phyloP scores from a whole-genome alignment of 2,888 invertebrate species.

The Apamea monoglypha region DNA sequence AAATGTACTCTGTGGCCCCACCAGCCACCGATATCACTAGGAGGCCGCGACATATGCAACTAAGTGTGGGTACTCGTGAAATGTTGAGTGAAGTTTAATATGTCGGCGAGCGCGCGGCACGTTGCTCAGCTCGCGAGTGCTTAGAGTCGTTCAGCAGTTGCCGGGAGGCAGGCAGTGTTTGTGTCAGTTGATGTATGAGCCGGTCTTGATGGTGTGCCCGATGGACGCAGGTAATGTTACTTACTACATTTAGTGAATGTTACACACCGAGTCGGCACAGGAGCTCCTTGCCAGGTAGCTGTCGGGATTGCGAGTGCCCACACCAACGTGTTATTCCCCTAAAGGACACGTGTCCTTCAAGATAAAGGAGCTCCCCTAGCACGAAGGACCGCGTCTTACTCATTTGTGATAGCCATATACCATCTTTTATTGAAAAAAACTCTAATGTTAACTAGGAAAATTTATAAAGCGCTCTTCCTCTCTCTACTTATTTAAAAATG shows the following conservation, averaged over 20 bases:
- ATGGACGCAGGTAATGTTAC: neutral
- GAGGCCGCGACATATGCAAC: neutral
- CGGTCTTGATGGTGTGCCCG: neutral
- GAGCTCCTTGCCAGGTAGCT: neutral
- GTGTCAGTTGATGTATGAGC: constrained; percentile 4
- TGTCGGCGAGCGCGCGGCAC: neutral
- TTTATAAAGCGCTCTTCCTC: too few species aligned
- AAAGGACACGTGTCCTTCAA: neutral
- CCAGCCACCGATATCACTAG: neutral
- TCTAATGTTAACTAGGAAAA: too few species aligned
- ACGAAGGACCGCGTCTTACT: neutral
- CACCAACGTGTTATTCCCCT: neutral
- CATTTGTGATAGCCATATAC: neutral
- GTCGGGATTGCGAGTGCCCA: neutral
- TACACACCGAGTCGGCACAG: neutral
- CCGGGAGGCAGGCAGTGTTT: neutral
- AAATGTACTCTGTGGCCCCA: too few species aligned
- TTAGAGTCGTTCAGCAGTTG: too few species aligned
- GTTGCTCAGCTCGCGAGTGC: neutral
- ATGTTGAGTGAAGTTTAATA: neutral
- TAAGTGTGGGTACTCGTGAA: neutral
- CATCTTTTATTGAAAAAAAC: neutral
- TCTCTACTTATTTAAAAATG: too few species aligned
- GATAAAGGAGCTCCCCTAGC: neutral
- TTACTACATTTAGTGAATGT: neutral